A percentile compares a stretch with the other conserved stretches of the same genome.
Conservation (phyloP, 1,140 invertebrate genomes). For the Achatina immaculata region DNA sequence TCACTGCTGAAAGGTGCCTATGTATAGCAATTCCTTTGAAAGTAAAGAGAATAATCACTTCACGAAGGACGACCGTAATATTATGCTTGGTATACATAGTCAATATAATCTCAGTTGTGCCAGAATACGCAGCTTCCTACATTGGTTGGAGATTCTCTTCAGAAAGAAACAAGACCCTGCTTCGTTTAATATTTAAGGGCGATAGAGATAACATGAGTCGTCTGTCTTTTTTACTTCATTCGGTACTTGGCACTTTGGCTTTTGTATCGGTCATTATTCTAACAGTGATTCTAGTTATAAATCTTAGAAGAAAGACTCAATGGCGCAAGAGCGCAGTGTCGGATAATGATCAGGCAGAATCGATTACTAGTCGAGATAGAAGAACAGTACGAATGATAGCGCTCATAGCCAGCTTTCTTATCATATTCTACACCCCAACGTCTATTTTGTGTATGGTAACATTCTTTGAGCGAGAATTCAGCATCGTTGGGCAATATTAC, state of each 20-base stretch:
- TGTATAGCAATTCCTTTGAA: too few species aligned
- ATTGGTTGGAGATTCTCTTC: background rate
- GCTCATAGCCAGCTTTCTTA: background rate
- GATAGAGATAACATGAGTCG: too few species aligned
- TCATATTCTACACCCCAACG: background rate
- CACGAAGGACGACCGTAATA: background rate
- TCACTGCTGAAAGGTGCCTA: too few species aligned
- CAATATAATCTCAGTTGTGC: background rate
- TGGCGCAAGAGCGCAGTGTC: too few species aligned
- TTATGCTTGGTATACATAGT: background rate
- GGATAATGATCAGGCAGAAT: background rate
- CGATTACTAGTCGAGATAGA: background rate
- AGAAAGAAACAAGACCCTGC: too few species aligned
- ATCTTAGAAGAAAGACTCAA: too few species aligned
- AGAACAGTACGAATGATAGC: too few species aligned
- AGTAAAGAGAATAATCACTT: too few species aligned
- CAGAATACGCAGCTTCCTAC: background rate
- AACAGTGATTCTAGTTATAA: too few species aligned
- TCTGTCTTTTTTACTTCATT: background rate
- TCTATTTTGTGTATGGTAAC: background rate
- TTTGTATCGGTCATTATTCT: too few species aligned
- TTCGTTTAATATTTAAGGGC: too few species aligned
- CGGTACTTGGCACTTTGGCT: too few species aligned
- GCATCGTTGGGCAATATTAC: background rate
- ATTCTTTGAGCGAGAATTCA: background rate